Evolutionary conservation across 2,113 vertebrate species (phyloP).

Genomic region (Phodopus roborovskii): DNA sequence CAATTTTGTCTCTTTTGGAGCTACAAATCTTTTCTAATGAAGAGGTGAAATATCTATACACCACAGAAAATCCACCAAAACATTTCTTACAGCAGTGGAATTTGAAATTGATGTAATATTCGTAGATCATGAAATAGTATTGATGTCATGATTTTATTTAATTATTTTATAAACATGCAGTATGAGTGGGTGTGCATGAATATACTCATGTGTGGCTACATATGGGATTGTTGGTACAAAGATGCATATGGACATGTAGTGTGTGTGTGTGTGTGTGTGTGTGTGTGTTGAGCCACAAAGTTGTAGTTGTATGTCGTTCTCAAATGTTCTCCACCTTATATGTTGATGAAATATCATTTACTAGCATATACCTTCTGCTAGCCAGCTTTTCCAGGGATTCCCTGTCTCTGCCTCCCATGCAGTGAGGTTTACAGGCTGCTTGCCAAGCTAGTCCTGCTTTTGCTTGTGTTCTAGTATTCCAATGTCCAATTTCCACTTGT

Average conservation of each 20-base stretch:
- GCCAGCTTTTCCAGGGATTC: not conserved
- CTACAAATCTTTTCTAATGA: not conserved
- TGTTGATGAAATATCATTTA: not conserved
- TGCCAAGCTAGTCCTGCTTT: too few species aligned
- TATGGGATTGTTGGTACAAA: not conserved
- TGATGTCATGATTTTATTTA: not conserved
- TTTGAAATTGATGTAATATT: not conserved
- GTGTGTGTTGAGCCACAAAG: not conserved
- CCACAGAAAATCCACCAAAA: not conserved
- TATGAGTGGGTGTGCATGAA: not conserved
- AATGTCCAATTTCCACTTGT: not conserved
- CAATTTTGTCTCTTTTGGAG: not conserved
- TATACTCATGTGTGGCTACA: not conserved
- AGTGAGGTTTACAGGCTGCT: too few species aligned
- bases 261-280: not conserved
- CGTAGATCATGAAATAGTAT: not conserved
- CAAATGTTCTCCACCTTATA: not conserved
- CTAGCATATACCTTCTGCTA: not conserved
- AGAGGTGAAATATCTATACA: not conserved
- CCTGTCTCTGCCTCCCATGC: not conserved
- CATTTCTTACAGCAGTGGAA: not conserved
- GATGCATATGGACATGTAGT: not conserved
- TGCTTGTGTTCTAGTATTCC: not conserved
- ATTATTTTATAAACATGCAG: not conserved
- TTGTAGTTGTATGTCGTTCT: too few species aligned